Conservation (phyloP, 1,140 invertebrate species). For the Parapsyche elsis region DNA sequence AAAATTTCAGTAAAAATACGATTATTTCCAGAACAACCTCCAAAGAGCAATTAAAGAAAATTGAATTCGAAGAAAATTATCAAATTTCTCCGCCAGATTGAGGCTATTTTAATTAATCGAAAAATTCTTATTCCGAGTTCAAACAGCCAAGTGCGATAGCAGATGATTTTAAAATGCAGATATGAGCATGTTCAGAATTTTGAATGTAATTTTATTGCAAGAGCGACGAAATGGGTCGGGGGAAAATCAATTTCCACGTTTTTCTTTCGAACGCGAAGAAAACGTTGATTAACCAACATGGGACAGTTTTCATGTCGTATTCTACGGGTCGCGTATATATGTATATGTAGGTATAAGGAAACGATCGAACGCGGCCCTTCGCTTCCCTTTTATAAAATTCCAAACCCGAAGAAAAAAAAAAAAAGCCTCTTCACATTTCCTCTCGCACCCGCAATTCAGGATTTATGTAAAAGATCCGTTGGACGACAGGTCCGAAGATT, state of each 20-base stretch:
- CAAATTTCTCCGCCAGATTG: background rate
- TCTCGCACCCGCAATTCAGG: slow-evolving; percentile 49
- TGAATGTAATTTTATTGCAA: background rate
- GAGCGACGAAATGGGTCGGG: background rate
- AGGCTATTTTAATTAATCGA: slow-evolving; percentile 8
- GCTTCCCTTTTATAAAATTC: slow-evolving; percentile 44
- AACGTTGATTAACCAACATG: slow-evolving; percentile 38
- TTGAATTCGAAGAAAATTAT: slow-evolving; percentile 19
- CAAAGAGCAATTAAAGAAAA: slow-evolving; percentile 19
- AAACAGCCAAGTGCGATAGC: background rate
- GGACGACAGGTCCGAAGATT: slow-evolving; percentile 53
- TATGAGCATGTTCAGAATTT: background rate
- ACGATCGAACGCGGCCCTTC: slow-evolving; percentile 42
- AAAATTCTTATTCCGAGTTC: background rate
- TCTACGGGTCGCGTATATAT: slow-evolving; percentile 23
- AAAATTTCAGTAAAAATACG: background rate
- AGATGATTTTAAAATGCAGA: background rate
- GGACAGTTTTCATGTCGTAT: slow-evolving; percentile 37
- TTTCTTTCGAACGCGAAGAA: slow-evolving; percentile 21
- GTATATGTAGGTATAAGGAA: too few relatives aligned
- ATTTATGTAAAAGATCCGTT: slow-evolving; percentile 54
- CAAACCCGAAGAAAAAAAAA: slow-evolving; percentile 32
- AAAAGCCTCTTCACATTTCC: slow-evolving; percentile 44
- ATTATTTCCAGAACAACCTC: slow-evolving; percentile 7
- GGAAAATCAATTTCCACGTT: slow-evolving; percentile 20